Evolutionary conservation across 2,797 vertebrate species (phyloP).

Genomic region (Ambastaia sidthimunki): DNA sequence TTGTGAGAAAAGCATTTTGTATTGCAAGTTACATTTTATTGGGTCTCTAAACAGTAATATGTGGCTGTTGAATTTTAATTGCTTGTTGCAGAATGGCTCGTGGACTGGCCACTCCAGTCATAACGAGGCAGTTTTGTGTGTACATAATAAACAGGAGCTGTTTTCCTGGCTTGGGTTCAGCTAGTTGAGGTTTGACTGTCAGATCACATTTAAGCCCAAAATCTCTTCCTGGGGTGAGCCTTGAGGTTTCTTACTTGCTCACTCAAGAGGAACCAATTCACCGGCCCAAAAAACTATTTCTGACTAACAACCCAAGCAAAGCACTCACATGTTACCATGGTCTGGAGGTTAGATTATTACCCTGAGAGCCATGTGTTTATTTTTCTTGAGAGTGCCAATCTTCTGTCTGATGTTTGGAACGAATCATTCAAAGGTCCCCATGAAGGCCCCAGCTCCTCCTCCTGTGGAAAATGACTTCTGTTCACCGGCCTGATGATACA

Average conservation of each 20-base stretch:
- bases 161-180: slow-evolving; percentile 23
- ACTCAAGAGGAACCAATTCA: slow-evolving; percentile 19
- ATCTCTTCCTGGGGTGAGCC: neutral
- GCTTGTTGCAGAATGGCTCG: slow-evolving; percentile 36
- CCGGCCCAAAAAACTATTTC: slow-evolving; percentile 11
- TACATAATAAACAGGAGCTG: slow-evolving; percentile 25
- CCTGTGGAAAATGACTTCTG: slow-evolving; percentile 36
- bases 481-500: slow-evolving; percentile 36
- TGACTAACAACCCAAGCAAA: slow-evolving; percentile 13
- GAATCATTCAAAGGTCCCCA: slow-evolving; percentile 45
- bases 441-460: slow-evolving; percentile 24
- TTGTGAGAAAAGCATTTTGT: slow-evolving; percentile 39
- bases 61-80: slow-evolving; percentile 49
- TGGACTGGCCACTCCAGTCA: slow-evolving; percentile 31
- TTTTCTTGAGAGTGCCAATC: neutral
- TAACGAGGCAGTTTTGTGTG: slow-evolving; percentile 33
- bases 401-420: slow-evolving; percentile 28
- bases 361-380: slow-evolving; percentile 19
- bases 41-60: slow-evolving; percentile 51
- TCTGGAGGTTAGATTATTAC: slow-evolving; percentile 34
- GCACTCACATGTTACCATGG: slow-evolving; percentile 37
- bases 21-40: slow-evolving; percentile 49
- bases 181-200: slow-evolving; percentile 5
- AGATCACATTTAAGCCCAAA: slow-evolving; percentile 18
- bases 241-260: slow-evolving; percentile 11